phyloP scores from a whole-genome alignment of 1,140 invertebrate species.

The Drosophila elegans region DNA sequence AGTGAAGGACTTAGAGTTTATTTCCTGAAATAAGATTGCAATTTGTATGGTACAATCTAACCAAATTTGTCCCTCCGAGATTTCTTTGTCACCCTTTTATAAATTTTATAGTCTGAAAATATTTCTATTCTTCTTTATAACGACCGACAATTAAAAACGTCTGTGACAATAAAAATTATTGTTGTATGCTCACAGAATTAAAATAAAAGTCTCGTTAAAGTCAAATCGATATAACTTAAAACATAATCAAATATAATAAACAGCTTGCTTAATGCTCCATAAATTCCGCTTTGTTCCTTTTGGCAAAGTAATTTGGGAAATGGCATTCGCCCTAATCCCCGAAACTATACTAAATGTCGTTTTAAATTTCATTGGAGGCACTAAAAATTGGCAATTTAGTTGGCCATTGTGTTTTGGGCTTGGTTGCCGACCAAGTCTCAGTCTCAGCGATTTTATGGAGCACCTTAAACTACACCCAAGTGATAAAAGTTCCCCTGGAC shows the following conservation, averaged over 20 bases:
- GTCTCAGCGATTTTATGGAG: constrained; percentile 37
- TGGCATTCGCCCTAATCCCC: constrained; percentile 41
- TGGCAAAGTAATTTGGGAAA: constrained; percentile 60
- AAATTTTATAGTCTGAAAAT: too few species aligned
- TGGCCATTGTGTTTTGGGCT: constrained; percentile 40
- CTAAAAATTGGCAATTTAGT: constrained; percentile 73
- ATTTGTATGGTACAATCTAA: too few species aligned
- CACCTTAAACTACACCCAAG: constrained; percentile 58
- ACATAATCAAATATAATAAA: constrained; percentile 26
- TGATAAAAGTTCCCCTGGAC: constrained; percentile 59
- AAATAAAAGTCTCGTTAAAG: constrained; percentile 14
- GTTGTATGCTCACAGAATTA: not conserved
- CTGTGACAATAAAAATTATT: not conserved
- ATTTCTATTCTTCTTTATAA: too few species aligned
- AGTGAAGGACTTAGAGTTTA: too few species aligned
- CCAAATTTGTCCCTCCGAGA: too few species aligned
- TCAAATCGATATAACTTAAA: constrained; percentile 32
- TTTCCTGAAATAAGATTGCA: too few species aligned
- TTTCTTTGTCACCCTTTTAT: too few species aligned
- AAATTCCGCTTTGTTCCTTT: not conserved
- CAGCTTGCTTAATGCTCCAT: not conserved
- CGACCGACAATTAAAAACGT: not conserved
- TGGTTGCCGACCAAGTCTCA: constrained; percentile 9
- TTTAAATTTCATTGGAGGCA: constrained; percentile 59
- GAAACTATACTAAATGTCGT: constrained; percentile 44